A percentile compares a stretch with the other conserved stretches of the same genome.
These are phyloP conservation scores for Trichoplusia ni DNA, from an alignment of 1,140 invertebrate genomes.

Conservation along the genomic window DNA sequence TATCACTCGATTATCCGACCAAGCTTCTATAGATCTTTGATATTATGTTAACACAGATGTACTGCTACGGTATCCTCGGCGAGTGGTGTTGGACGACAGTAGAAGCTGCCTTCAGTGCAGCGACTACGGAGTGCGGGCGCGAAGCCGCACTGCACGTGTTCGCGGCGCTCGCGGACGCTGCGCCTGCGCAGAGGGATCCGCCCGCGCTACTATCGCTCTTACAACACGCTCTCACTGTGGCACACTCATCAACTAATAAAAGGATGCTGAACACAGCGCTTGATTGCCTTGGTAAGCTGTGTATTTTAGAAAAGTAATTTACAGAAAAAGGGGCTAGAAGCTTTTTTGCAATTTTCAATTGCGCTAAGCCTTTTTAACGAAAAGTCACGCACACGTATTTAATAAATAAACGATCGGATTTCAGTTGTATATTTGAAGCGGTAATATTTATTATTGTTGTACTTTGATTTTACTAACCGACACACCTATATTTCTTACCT, in stretches of 20 bases:
- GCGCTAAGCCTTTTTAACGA: too few relatives aligned
- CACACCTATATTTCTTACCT: too few relatives aligned
- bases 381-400: too few relatives aligned
- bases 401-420: too few relatives aligned
- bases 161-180: conserved; percentile 89
- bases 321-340: too few relatives aligned
- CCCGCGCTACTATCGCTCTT: conserved; percentile 87
- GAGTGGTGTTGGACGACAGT: conserved; percentile 84
- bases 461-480: too few relatives aligned
- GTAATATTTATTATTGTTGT: neutral
- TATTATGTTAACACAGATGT: conserved; percentile 82
- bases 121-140: conserved; percentile 80
- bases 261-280: conserved; percentile 85
- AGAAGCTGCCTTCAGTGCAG: conserved; percentile 60
- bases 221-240: conserved; percentile 84
- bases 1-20: too few relatives aligned
- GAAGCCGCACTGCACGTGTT: conserved; percentile 92
- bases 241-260: conserved; percentile 75
- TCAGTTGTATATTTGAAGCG: neutral
- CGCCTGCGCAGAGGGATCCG: conserved; percentile 84
- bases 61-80: conserved; percentile 90
- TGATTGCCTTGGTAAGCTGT: conserved; percentile 86
- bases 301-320: too few relatives aligned
- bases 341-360: too few relatives aligned
- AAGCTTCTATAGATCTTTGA: too few relatives aligned